Conservation (phyloP, 2,113 vertebrate genomes). For the Eonycteris spelaea region DNA sequence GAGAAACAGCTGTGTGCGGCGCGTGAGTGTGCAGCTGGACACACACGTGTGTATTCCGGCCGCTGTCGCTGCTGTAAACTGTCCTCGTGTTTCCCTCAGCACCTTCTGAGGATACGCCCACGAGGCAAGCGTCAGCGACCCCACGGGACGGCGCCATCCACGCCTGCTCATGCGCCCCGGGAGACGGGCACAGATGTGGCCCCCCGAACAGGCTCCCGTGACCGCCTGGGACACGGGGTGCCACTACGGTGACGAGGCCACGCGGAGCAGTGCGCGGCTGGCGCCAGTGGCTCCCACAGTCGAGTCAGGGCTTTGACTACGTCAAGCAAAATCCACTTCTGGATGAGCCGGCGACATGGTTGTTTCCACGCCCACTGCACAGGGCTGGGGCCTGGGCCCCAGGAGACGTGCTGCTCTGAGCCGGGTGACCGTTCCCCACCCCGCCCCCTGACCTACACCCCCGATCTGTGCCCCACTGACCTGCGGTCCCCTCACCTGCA, state of each 20-base stretch:
- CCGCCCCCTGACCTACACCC: no score
- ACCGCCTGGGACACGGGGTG: no score
- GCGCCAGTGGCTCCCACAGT: neutral
- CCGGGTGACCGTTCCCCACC: no score
- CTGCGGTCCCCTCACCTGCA: no score
- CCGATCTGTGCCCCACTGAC: slow-evolving; percentile 80
- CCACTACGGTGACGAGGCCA: no score
- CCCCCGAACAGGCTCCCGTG: neutral
- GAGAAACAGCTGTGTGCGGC: neutral
- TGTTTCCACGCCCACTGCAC: fast-evolving
- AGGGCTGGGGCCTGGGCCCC: no score
- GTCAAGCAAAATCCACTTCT: neutral
- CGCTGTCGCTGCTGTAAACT: fast-evolving
- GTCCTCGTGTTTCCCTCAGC: neutral
- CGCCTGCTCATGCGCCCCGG: fast-evolving
- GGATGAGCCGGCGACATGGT: neutral
- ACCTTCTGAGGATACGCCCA: neutral
- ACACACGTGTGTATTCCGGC: fast-evolving
- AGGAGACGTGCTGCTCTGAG: fast-evolving
- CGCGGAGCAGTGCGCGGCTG: no score
- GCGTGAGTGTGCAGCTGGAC: fast-evolving
- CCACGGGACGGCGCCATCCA: fast-evolving
- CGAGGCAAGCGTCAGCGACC: neutral
- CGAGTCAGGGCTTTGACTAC: neutral
- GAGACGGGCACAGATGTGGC: fast-evolving